Conservation (phyloP, 2,888 invertebrate species). For the Agonum fuliginosum region DNA sequence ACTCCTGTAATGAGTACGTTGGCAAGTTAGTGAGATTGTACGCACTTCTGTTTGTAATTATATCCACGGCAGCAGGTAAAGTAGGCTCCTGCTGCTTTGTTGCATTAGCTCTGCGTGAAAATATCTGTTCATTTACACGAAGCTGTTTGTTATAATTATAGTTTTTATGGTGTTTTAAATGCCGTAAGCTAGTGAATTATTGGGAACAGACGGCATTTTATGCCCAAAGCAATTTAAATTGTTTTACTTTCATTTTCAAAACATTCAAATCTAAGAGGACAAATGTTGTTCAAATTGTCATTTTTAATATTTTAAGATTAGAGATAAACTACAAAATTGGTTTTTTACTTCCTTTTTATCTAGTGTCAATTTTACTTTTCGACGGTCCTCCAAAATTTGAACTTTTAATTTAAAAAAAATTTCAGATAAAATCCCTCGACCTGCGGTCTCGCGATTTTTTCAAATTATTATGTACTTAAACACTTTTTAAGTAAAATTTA, state of each 20-base stretch:
- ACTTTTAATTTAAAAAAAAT: too few relatives aligned
- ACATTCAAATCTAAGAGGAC: not conserved
- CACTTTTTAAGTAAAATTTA: too few relatives aligned
- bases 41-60: conserved; percentile 29
- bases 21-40: conserved; percentile 27
- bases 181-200: not conserved
- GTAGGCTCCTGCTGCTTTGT: not conserved
- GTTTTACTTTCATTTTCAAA: conserved; percentile 3
- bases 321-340: too few relatives aligned
- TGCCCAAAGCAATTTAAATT: too few relatives aligned
- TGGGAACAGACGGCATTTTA: not conserved
- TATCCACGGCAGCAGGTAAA: not conserved
- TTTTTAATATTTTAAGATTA: too few relatives aligned
- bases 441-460: too few relatives aligned
- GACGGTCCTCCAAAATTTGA: too few relatives aligned
- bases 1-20: conserved; percentile 26
- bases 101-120: conserved; percentile 27
- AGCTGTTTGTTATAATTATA: conserved; percentile 29
- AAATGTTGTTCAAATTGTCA: too few relatives aligned
- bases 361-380: too few relatives aligned
- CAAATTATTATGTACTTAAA: too few relatives aligned
- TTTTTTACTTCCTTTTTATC: too few relatives aligned
- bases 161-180: conserved; percentile 1
- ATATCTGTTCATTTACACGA: conserved; percentile 22
- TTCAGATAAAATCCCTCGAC: too few relatives aligned